Evolutionary conservation across 2,113 vertebrate species (phyloP).

Genomic region (Sturnus vulgaris): DNA sequence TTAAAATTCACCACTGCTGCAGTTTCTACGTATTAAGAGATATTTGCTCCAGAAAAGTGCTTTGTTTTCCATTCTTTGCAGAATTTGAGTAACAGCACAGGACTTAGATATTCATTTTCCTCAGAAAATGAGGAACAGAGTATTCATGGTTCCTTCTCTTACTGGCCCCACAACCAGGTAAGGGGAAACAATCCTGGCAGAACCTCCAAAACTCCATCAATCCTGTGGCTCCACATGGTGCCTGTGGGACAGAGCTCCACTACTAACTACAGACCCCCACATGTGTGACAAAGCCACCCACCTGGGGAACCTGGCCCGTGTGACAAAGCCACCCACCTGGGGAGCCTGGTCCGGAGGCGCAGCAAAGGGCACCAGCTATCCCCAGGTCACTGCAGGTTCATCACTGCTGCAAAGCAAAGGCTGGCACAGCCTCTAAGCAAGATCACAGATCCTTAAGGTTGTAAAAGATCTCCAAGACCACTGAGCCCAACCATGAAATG

Average conservation of each 20-base stretch:
- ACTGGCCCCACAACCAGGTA: too few relatives aligned
- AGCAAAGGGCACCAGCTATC: too few relatives aligned
- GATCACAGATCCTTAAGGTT: neutral
- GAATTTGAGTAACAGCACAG: neutral
- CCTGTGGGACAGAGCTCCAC: neutral
- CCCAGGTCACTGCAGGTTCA: neutral
- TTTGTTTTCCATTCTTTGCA: neutral
- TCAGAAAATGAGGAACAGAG: fast-evolving
- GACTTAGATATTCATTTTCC: neutral
- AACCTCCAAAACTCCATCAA: neutral
- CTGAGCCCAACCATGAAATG: neutral
- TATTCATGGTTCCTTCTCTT: neutral
- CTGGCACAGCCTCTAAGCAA: fast-evolving
- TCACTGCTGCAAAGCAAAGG: neutral
- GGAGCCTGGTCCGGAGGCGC: too few relatives aligned
- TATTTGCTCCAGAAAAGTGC: neutral
- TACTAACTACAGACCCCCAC: too few relatives aligned
- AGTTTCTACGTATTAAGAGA: neutral
- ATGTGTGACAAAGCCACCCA: neutral
- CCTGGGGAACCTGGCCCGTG: fast-evolving
- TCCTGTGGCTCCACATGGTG: fast-evolving
- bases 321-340: neutral
- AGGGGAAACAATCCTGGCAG: neutral
- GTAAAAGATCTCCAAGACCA: neutral
- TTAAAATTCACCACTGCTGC: neutral